Conservation (phyloP, 2,113 vertebrate genomes). For the Emydocephalus ijimae region DNA sequence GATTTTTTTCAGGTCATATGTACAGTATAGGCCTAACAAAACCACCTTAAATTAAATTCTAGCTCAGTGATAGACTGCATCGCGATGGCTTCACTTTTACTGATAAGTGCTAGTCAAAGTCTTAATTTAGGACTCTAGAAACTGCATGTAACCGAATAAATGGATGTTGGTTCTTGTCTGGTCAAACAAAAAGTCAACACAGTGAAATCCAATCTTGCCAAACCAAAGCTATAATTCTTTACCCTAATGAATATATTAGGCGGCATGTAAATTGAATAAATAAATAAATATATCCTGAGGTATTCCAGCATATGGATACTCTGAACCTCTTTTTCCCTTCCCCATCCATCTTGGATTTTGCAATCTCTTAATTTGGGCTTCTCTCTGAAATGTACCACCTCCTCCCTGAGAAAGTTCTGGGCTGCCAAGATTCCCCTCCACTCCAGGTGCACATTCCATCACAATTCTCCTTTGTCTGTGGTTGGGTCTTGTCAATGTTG, state of each 20-base stretch:
- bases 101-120: not conserved
- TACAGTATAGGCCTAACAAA: not conserved
- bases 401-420: not conserved
- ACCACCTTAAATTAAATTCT: not conserved
- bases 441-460: not conserved
- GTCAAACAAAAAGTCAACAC: not conserved
- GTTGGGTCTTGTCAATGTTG: not conserved
- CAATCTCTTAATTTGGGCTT: not conserved
- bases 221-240: not conserved
- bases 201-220: not conserved
- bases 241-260: not conserved
- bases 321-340: not conserved
- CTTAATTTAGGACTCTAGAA: not conserved
- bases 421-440: not conserved
- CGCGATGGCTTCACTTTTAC: not conserved
- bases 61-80: not conserved
- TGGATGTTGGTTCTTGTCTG: not conserved
- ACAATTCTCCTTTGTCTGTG: not conserved
- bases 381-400: not conserved
- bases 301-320: not conserved
- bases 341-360: not conserved
- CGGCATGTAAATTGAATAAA: not conserved
- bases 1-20: not conserved
- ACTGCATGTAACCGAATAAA: not conserved
- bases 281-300: not conserved